Base-by-base conservation (phyloP, 2,113 vertebrate genomes). In the Caretta caretta region DNA sequence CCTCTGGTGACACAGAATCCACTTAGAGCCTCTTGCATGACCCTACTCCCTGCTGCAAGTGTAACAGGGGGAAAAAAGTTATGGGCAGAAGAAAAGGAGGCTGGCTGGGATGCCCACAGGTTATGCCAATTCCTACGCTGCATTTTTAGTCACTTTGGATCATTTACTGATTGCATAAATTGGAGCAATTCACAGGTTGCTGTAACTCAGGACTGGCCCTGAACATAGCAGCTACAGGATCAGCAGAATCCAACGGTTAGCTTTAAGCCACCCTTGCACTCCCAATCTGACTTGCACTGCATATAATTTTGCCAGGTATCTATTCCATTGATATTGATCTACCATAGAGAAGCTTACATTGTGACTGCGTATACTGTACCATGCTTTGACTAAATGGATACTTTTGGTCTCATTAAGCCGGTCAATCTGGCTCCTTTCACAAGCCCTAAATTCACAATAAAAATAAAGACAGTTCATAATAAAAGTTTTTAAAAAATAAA, bases 121-220 rank as follows among this genome's bases (percentile, higher is more conserved):
- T 48, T 1, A 0, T 29, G 10, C 19, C 6, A 53, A 13, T 16
- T 31, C 2, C 31, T 46, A 10, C 12, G 7, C 56, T 17, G 84
- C 65, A 56, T 10, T 25, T 82, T 83, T 3, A 5, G 42, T 57
- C 46, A 46, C 48, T 82, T 2, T 76, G 72, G 22, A 59, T 6
- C 6, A 46, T 2, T 10, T 3, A 1, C 19, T 29, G 29, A 29
- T 62, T 62, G 25, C 57, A 83, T 82, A 89, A 88, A 76, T 0
- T 0, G 53, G 42, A 22, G 79, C 0, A 0, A 56, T 22, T 62
- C 1, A 1, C 31, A 86, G 79, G 27, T 46, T 91, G 72, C 59
- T 29, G 57, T 6, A 89, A 22, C 46, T 49, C 86, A 76, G 27
- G 29, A 62, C 29, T 62, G 27, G 79, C 38, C 54, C 35, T 56